Base-by-base conservation (phyloP, 1,140 invertebrate genomes). In the Akabosia matsudoensis region DNA sequence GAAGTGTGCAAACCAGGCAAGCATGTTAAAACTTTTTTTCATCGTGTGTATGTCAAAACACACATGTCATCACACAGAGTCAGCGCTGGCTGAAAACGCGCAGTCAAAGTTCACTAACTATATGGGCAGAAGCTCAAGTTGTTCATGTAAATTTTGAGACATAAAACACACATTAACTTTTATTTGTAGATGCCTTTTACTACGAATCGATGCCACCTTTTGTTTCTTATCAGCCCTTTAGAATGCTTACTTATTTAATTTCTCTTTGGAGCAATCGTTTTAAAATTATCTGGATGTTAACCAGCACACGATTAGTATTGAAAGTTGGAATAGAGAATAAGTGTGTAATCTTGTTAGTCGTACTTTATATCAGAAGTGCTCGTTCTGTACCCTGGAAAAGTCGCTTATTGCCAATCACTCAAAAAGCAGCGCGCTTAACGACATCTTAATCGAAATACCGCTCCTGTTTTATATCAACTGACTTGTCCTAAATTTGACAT, bases 401-500 rank as follows among this genome's bases (percentile, higher is more conserved):
- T 67, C 14, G 26, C 30, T 67, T 67, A 30, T 67, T 30, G 31
- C 30, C 30, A 28, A 67, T 67, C 61, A 67, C 24, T 67, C 61
- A 28, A 67, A 67, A 30, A 2, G 13, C n/a, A 30, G 61, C 22
- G 61, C 61, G 22, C 37, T 45, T 45, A 56, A 56, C 14, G 54
- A 45, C 54, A 56, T 28, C n/a, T 30, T 30, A 30, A 67, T 24
- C 24, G n/a, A 67, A 67, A 31, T 13, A 67, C 61, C 61, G 61
- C 61, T 67, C 28, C 61, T 67, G 61, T 31, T 67, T 67, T 67
- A 24, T 4, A 67, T 67, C 61, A 67, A 30, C 61, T 61, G 54
- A 16, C 54, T 10, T 61, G 54, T 61, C 54, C 14, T 7, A 10
- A 4, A 10, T 22, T 61, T 61, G 4, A 61, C 4, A 61, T 61